These are phyloP conservation scores for Endomychus coccineus DNA, from an alignment of 2,888 invertebrate species.

Conservation along the genomic window DNA sequence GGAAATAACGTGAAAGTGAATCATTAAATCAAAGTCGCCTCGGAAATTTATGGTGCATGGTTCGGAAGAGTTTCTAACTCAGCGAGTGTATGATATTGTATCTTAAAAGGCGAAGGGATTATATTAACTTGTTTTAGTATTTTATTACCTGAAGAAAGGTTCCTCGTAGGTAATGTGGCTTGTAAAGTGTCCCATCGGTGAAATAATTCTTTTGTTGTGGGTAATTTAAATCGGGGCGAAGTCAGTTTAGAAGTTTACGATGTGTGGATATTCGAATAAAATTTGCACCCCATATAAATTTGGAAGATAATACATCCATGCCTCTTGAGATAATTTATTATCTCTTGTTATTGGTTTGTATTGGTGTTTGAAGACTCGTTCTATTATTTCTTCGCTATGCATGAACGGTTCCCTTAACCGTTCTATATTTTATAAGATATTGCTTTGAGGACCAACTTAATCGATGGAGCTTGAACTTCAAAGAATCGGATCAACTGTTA, in stretches of 20 bases:
- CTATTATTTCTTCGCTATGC: too few species aligned
- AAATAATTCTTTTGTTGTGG: conserved; percentile 25
- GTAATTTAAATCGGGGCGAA: conserved; percentile 32
- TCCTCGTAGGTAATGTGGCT: conserved; percentile 25
- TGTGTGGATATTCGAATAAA: conserved; percentile 37
- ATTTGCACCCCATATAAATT: conserved; percentile 43
- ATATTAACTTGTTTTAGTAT: conserved; percentile 15
- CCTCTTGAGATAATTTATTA: neutral
- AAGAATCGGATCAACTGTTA: too few species aligned
- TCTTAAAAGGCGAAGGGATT: conserved; percentile 13
- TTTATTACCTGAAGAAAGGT: conserved; percentile 27
- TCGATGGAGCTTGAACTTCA: too few species aligned
- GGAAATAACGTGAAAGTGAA: too few species aligned
- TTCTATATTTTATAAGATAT: too few species aligned
- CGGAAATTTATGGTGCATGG: too few species aligned
- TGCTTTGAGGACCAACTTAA: too few species aligned
- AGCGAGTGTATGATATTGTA: too few species aligned
- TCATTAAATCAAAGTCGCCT: too few species aligned
- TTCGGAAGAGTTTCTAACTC: too few species aligned
- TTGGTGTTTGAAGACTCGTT: too few species aligned
- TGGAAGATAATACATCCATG: conserved; percentile 29
- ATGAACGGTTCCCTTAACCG: too few species aligned
- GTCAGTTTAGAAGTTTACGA: conserved; percentile 27
- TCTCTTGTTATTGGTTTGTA: neutral
- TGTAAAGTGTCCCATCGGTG: conserved; percentile 26